phyloP scores from a whole-genome alignment of 2,113 vertebrate species.

The Albula goreensis region DNA sequence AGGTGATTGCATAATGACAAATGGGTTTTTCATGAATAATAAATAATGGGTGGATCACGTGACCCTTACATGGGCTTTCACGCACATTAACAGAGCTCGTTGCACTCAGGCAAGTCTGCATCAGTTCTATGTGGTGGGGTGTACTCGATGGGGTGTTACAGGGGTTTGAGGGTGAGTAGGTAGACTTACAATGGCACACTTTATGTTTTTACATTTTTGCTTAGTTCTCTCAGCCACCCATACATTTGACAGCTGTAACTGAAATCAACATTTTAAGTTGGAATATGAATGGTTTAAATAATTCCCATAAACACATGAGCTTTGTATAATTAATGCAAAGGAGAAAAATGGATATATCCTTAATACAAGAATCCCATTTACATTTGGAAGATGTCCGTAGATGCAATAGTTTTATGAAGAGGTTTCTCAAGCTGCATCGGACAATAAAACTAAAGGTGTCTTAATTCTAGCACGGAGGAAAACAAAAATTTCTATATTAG shows the following conservation, averaged over 20 bases:
- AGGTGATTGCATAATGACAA: too few relatives aligned
- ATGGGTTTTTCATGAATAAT: too few relatives aligned
- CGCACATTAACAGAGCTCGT: too few relatives aligned
- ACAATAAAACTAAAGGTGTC: slow-evolving; percentile 18
- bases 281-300: slow-evolving; percentile 6
- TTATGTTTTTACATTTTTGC: neutral
- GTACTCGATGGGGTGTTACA: too few relatives aligned
- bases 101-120: too few relatives aligned
- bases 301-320: neutral
- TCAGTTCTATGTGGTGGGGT: too few relatives aligned
- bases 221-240: neutral
- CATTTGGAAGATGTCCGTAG: neutral
- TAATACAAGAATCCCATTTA: slow-evolving; percentile 20
- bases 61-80: too few relatives aligned
- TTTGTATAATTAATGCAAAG: neutral
- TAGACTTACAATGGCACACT: too few relatives aligned
- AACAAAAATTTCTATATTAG: neutral
- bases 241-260: slow-evolving; percentile 16
- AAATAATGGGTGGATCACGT: too few relatives aligned
- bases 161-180: too few relatives aligned
- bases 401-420: slow-evolving; percentile 15
- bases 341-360: slow-evolving; percentile 1
- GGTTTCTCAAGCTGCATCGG: neutral
- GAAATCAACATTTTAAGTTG: slow-evolving; percentile 1
- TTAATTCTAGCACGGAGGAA: neutral